Percentiles rank a stretch among this genome's conserved stretches.
phyloP scores from a whole-genome alignment of 2,888 invertebrate genomes.

The Saturnia pavonia region DNA sequence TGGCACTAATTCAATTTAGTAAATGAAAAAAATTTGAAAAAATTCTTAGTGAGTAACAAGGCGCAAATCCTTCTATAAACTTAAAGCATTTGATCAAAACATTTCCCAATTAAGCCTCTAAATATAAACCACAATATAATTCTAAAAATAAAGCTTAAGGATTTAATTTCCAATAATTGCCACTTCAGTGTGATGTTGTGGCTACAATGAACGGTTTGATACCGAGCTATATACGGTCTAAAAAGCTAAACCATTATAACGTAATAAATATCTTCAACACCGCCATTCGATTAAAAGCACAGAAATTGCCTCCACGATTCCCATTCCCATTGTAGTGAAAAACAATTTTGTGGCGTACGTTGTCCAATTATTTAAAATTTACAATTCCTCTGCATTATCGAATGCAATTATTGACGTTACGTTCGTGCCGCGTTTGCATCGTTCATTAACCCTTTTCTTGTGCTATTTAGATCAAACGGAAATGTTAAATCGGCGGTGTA shows the following conservation, averaged over 20 bases:
- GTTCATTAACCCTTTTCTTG: neutral
- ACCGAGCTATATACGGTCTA: neutral
- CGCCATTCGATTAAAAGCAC: constrained; percentile 8
- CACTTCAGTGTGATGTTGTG: neutral
- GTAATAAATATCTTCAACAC: constrained; percentile 11
- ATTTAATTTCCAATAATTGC: neutral
- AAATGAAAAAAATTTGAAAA: neutral
- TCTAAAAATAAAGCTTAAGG: neutral
- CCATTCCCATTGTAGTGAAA: constrained; percentile 14
- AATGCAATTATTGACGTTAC: constrained; percentile 8
- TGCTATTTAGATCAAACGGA: neutral
- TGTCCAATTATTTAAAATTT: constrained; percentile 30
- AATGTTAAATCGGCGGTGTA: neutral
- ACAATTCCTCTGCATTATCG: constrained; percentile 14
- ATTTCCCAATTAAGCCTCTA: neutral
- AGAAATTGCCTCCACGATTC: constrained; percentile 11
- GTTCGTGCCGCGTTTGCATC: neutral
- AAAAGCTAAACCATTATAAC: neutral
- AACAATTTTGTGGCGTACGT: constrained; percentile 19
- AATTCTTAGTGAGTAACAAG: neutral
- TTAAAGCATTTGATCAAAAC: neutral
- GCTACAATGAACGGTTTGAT: neutral
- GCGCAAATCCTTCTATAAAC: neutral
- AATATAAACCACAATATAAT: neutral
- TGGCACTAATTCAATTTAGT: neutral